Base-by-base conservation (phyloP, 2,888 invertebrate genomes). In the Hypena proboscidalis region DNA sequence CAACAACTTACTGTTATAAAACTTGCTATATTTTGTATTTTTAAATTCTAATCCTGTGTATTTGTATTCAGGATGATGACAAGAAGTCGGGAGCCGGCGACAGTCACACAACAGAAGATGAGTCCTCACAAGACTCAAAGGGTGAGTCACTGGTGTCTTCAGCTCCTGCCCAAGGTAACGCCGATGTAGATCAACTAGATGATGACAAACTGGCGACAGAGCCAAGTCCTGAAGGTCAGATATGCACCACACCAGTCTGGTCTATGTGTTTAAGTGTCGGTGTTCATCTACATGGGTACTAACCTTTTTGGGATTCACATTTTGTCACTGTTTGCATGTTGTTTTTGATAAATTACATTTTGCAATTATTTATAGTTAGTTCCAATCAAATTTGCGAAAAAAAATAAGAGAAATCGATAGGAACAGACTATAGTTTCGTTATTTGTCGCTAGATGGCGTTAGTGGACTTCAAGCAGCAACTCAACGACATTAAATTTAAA, bases 111-210 rank as follows among this genome's bases (percentile, higher is more conserved):
- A 90, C 91, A 49, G 91, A 91, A 74, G 91, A 91, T 49, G 91
- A 91, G 65, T 91, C 91, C 31, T 91, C 91, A 9, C 91, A 91
- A 75, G 91, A 91, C 78, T 91, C 91, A 15, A 91, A 91, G 84
- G 90, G 90, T 85, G 85, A 90, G 84, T 89, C 73, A 35, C 64
- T 50, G 54, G 61, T 37, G 58, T 54, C 61, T 43, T 57, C 58
- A 47, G 68, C 63, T 36, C 51, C 74, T 29, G 49, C 36, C 33
- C 74, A 78, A 83, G 84, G 88, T 84, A 89, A 85, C 58, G 69
- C 78, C 45, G 85, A 84, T 82, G 86, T 89, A 83, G 87, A 87
- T 80, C 82, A 80, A 80, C 81, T 66, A 30, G 74, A 74, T 57
- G 63, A 57, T 52, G 74, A 65, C 47, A 71, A 72, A 35, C 73